These are phyloP conservation scores for Labeo rohita DNA, from an alignment of 2,113 vertebrate species.

Conservation along the genomic window DNA sequence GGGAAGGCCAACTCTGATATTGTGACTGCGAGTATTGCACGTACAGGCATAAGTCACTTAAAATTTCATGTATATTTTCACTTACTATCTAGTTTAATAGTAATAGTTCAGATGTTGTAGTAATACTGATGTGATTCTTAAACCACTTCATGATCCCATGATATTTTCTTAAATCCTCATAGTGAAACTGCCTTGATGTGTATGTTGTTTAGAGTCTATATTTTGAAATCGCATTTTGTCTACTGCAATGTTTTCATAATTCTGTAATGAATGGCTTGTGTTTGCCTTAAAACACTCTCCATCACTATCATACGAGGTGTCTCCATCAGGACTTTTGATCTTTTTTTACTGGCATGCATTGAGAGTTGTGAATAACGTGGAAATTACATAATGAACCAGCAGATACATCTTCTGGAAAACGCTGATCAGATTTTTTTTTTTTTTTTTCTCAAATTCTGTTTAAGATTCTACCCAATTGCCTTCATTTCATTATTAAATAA, in stretches of 20 bases:
- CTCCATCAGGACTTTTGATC: neutral
- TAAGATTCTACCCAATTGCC: neutral
- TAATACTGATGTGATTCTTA: neutral
- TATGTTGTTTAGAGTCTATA: constrained; percentile 25
- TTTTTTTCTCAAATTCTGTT: neutral
- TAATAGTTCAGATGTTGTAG: neutral
- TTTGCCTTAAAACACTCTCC: neutral
- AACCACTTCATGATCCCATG: neutral
- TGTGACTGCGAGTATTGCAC: neutral
- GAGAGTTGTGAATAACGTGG: neutral
- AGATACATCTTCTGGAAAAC: neutral
- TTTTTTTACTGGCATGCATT: constrained; percentile 8
- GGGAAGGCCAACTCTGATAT: neutral
- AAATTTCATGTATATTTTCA: neutral
- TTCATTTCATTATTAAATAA: neutral
- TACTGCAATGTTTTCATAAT: neutral
- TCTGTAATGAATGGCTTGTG: neutral
- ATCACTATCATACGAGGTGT: neutral
- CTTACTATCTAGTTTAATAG: neutral
- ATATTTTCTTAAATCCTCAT: neutral
- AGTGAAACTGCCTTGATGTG: neutral
- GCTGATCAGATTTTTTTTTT: neutral
- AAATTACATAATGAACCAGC: too few species aligned
- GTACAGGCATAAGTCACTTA: neutral
- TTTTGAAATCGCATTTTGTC: neutral